phyloP scores from a whole-genome alignment of 2,888 invertebrate genomes.

The Epistrophe eligans region DNA sequence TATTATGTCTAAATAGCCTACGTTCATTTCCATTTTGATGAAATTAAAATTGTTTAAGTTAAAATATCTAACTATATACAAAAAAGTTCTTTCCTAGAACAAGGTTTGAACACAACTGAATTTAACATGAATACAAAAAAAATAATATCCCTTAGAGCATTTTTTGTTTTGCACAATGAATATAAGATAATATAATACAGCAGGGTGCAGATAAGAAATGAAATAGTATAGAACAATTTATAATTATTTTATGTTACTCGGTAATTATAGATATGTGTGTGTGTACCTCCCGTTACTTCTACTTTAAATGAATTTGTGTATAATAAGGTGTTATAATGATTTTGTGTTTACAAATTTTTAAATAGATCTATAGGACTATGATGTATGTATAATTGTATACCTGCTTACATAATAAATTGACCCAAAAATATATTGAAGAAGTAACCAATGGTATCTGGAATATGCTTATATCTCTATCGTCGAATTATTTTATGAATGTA shows the following conservation, averaged over 20 bases:
- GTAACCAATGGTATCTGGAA: too few species aligned
- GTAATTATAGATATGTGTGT: too few species aligned
- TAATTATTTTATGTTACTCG: background rate
- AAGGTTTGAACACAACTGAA: constrained; percentile 36
- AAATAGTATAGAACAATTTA: background rate
- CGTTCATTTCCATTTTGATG: constrained; percentile 79
- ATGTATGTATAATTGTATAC: too few species aligned
- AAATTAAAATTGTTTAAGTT: background rate
- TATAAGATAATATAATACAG: background rate
- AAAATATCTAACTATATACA: background rate
- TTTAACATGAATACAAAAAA: background rate
- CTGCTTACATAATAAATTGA: too few species aligned
- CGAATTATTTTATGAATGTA: too few species aligned
- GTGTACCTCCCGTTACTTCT: too few species aligned
- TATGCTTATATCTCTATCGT: too few species aligned
- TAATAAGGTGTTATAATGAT: too few species aligned
- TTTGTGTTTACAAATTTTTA: too few species aligned
- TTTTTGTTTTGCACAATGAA: background rate
- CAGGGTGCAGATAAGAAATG: constrained; percentile 3
- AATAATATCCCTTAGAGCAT: constrained; percentile 19
- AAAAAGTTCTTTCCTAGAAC: constrained; percentile 19
- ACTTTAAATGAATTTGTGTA: too few species aligned
- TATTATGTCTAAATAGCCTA: constrained; percentile 80
- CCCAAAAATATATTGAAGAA: too few species aligned
- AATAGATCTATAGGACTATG: too few species aligned